These are phyloP conservation scores for Epistrophella euchroma DNA, from an alignment of 2,888 invertebrate species.

Conservation along the genomic window DNA sequence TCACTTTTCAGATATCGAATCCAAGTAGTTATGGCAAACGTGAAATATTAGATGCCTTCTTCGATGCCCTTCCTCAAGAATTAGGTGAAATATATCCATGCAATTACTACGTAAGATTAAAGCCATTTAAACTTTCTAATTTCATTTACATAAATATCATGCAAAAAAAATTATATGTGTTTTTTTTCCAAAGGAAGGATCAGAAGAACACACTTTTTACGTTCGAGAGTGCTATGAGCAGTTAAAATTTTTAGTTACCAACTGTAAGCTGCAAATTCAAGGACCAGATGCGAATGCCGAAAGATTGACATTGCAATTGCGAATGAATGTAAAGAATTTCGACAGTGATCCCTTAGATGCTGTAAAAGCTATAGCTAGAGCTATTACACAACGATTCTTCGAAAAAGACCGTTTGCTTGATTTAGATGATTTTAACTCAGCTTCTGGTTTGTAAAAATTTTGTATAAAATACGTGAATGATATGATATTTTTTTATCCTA, in stretches of 20 bases:
- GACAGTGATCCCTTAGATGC: constrained; percentile 80
- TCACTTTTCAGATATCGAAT: constrained; percentile 78
- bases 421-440: constrained; percentile 79
- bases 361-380: constrained; percentile 78
- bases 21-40: constrained; percentile 77
- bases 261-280: constrained; percentile 77
- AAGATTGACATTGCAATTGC: constrained; percentile 78
- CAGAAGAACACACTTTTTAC: constrained; percentile 80
- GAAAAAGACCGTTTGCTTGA: constrained; percentile 80
- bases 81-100: constrained; percentile 81
- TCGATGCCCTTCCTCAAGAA: constrained; percentile 77
- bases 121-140: not conserved
- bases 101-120: constrained; percentile 79
- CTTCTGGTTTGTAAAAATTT: constrained; percentile 69
- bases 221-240: constrained; percentile 81
- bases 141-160: not conserved
- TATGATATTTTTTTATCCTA: not conserved
- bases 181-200: constrained; percentile 76
- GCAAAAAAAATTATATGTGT: not conserved
- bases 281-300: constrained; percentile 69
- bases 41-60: constrained; percentile 80
- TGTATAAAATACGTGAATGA: not conserved
- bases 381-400: constrained; percentile 79
- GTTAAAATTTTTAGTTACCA: constrained; percentile 78
- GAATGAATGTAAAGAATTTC: constrained; percentile 80